Evolutionary conservation across 2,113 vertebrate species (phyloP).

Genomic region (Phyllopteryx taeniolatus): DNA sequence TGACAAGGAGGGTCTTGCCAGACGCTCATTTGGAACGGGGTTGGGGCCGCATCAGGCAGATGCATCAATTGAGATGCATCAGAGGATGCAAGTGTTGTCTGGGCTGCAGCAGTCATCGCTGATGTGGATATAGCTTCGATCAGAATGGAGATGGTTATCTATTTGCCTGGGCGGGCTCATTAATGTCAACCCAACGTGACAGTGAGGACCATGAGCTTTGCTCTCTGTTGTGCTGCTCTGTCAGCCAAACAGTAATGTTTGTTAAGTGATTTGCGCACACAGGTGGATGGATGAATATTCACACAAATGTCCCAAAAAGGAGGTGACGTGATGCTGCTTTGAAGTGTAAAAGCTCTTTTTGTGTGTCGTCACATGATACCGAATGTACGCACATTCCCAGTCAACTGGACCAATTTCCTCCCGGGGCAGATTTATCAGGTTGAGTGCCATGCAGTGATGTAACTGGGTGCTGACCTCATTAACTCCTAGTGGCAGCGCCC

Average conservation of each 20-base stretch:
- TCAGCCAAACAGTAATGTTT: conserved; percentile 12
- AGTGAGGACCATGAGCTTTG: conserved; percentile 29
- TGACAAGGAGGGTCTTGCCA: conserved; percentile 50
- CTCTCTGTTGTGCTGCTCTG: conserved; percentile 14
- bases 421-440: conserved; percentile 39
- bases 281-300: conserved; percentile 3
- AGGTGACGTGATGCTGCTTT: not conserved
- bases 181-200: conserved; percentile 42
- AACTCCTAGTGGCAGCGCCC: conserved; percentile 15
- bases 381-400: conserved; percentile 18
- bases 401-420: conserved; percentile 25
- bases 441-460: conserved; percentile 38
- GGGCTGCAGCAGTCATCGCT: conserved; percentile 15
- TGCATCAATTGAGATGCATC: conserved; percentile 57
- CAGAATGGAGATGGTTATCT: conserved; percentile 24
- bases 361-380: conserved; percentile 12
- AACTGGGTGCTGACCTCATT: conserved; percentile 45
- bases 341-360: not conserved
- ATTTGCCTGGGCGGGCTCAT: conserved; percentile 29
- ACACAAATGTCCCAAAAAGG: not conserved
- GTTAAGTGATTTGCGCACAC: conserved; percentile 4
- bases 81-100: conserved; percentile 31
- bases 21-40: conserved; percentile 54
- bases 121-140: conserved; percentile 33
- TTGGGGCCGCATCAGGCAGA: conserved; percentile 40